Conservation (phyloP, 2,797 vertebrate genomes). For the Gobio occitaniae region DNA sequence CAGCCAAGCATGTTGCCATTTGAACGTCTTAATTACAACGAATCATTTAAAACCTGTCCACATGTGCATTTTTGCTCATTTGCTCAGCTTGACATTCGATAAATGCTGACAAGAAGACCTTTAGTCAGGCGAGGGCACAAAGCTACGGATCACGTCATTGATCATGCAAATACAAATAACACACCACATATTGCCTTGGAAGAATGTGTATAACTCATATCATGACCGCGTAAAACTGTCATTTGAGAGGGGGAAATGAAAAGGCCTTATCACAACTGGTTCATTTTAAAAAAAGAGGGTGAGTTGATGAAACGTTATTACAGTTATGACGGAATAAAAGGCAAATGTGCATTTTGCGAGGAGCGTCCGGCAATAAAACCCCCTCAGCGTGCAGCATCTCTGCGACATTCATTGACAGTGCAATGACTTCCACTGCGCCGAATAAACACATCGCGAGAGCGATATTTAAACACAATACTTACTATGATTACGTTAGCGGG, state of each 20-base stretch:
- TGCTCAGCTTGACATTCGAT: conserved; percentile 38
- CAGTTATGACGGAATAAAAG: background rate
- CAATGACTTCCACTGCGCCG: background rate
- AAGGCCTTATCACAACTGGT: background rate
- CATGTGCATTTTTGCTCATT: conserved; percentile 31
- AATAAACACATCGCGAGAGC: conserved; percentile 34
- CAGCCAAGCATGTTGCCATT: conserved; percentile 39
- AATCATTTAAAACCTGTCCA: conserved; percentile 14
- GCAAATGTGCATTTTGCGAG: background rate
- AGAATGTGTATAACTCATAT: background rate
- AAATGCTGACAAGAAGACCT: conserved; percentile 27
- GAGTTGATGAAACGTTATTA: background rate
- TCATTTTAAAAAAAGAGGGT: background rate
- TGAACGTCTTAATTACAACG: conserved; percentile 24
- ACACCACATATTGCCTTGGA: background rate
- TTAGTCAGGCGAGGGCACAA: conserved; percentile 10
- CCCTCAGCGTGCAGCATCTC: conserved; percentile 74
- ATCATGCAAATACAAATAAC: conserved; percentile 39
- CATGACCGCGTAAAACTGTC: background rate
- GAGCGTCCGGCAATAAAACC: conserved; percentile 59
- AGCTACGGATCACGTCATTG: conserved; percentile 54
- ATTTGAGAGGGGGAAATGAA: background rate
- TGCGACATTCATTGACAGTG: conserved; percentile 78
- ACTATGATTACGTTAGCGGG: conserved; percentile 81
- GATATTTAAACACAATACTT: conserved; percentile 67